Evolutionary conservation across 1,140 invertebrate species (phyloP).

Genomic region (Eufriesea mexicana): DNA sequence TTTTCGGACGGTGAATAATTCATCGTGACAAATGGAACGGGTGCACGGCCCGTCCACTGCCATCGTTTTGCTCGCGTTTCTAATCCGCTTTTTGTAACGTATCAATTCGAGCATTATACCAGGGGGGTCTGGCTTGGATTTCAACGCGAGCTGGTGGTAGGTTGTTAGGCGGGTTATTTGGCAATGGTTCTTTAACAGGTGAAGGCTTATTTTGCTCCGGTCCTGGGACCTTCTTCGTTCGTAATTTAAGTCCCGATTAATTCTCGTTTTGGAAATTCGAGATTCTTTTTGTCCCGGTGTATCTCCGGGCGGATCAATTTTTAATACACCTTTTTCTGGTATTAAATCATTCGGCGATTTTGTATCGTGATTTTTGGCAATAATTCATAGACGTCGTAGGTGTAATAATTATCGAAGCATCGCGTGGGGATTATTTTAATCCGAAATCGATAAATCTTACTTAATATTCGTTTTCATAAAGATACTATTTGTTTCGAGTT

Average conservation of each 20-base stretch:
- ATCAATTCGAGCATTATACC: slow-evolving; percentile 13
- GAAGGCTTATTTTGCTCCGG: background rate
- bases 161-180: background rate
- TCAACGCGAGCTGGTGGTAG: background rate
- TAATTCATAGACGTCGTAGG: too few relatives aligned
- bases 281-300: too few relatives aligned
- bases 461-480: too few relatives aligned
- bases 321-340: too few relatives aligned
- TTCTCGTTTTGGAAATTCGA: too few relatives aligned
- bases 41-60: background rate
- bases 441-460: too few relatives aligned
- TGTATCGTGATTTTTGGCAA: too few relatives aligned
- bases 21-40: slow-evolving; percentile 33
- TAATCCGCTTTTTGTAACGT: slow-evolving; percentile 17
- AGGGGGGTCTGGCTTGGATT: background rate
- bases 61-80: background rate
- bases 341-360: background rate
- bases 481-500: background rate
- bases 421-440: too few relatives aligned
- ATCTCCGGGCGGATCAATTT: too few relatives aligned
- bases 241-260: background rate
- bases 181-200: background rate
- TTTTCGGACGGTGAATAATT: slow-evolving; percentile 28
- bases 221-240: background rate
- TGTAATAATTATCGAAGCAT: too few relatives aligned